A percentile compares a stretch with the other conserved stretches of the same genome.
These are phyloP conservation scores for Ctenicera cuprea DNA, from an alignment of 2,888 invertebrate genomes.

Conservation along the genomic window DNA sequence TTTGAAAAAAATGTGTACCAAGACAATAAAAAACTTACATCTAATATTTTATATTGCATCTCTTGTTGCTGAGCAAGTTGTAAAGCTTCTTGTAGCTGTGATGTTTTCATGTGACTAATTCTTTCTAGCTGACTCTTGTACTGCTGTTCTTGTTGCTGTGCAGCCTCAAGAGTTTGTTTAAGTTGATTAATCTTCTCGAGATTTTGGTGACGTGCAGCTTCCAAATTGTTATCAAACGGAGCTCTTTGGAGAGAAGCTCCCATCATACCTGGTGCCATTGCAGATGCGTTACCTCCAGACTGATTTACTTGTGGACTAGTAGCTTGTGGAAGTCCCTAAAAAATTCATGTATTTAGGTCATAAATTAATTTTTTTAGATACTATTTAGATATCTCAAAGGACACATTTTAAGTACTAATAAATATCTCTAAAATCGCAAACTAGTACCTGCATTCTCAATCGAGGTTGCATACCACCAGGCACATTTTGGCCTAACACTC, in stretches of 20 bases:
- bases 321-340: conserved; percentile 45
- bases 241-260: conserved; percentile 65
- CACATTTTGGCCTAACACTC: conserved; percentile 67
- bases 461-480: conserved; percentile 68
- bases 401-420: no score
- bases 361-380: no score
- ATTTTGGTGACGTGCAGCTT: conserved; percentile 86
- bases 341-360: background rate
- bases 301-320: conserved; percentile 61
- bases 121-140: conserved; percentile 86
- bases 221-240: conserved; percentile 76
- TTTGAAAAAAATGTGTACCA: no score
- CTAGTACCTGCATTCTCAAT: conserved; percentile 65
- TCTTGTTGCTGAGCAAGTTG: conserved; percentile 88
- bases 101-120: conserved; percentile 78
- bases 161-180: conserved; percentile 86
- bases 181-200: conserved; percentile 85
- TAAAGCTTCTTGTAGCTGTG: conserved; percentile 78
- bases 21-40: conserved; percentile 73
- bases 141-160: conserved; percentile 86
- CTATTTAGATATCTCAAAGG: no score
- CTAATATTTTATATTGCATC: conserved; percentile 85
- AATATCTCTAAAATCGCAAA: no score
- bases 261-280: conserved; percentile 63
- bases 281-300: conserved; percentile 55